Evolutionary conservation across 2,797 vertebrate species (phyloP).

Genomic region (Benthosema pterotum): DNA sequence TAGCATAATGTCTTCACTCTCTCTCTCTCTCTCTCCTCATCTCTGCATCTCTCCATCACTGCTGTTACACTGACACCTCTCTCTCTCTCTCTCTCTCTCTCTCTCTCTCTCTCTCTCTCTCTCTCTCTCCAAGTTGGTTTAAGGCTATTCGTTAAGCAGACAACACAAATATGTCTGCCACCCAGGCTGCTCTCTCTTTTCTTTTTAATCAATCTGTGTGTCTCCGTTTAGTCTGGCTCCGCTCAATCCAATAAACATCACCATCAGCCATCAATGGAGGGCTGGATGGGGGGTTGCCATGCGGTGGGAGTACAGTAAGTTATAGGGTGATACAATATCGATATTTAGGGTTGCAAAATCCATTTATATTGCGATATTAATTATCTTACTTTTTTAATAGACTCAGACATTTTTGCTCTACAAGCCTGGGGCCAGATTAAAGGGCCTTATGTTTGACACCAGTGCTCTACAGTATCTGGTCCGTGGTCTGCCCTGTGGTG

Average conservation of each 20-base stretch:
- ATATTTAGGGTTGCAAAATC: too few relatives aligned
- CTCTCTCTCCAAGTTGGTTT: slow-evolving; percentile 25
- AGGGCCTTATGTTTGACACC: too few relatives aligned
- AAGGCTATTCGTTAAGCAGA: slow-evolving; percentile 61
- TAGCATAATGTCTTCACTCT: background rate
- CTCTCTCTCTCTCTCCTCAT: background rate
- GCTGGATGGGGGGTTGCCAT: too few relatives aligned
- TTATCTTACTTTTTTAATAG: too few relatives aligned
- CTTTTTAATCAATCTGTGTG: slow-evolving; percentile 47
- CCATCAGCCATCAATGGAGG: too few relatives aligned
- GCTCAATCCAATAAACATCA: slow-evolving; percentile 39
- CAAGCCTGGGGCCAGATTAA: too few relatives aligned
- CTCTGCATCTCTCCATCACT: background rate
- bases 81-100: slow-evolving; percentile 28
- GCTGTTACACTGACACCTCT: background rate
- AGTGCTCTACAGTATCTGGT: too few relatives aligned
- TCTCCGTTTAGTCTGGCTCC: slow-evolving; percentile 41
- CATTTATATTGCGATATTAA: too few relatives aligned
- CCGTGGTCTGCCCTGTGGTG: too few relatives aligned
- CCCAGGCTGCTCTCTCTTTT: slow-evolving; percentile 20
- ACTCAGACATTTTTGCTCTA: too few relatives aligned
- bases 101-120: slow-evolving; percentile 11
- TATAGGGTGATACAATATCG: too few relatives aligned
- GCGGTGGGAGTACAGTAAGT: too few relatives aligned
- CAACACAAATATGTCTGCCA: slow-evolving; percentile 62